A percentile compares a stretch with the other conserved stretches of the same genome.
These are phyloP conservation scores for Anas capensis DNA, from an alignment of 2,797 vertebrate species.

Conservation along the genomic window DNA sequence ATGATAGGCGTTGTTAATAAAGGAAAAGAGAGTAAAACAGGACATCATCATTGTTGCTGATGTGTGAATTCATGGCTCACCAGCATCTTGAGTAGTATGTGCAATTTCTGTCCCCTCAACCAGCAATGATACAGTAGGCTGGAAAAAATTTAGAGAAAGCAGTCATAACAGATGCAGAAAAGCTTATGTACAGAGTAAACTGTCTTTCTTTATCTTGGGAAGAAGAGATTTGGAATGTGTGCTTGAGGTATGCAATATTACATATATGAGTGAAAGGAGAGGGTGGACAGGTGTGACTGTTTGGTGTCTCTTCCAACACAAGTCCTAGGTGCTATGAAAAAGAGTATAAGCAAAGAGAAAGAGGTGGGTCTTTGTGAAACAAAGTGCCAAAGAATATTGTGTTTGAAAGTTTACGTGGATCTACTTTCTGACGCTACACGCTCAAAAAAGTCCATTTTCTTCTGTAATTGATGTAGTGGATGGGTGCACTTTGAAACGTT, in stretches of 20 bases:
- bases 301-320: rapidly evolving
- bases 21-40: background rate
- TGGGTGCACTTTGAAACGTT: background rate
- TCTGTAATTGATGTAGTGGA: too few species aligned
- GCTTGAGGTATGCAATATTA: background rate
- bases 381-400: background rate
- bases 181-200: background rate
- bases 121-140: background rate
- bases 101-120: background rate
- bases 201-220: background rate
- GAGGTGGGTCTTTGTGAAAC: background rate
- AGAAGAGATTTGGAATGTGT: background rate
- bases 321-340: background rate
- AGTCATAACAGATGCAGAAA: background rate
- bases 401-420: background rate
- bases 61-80: background rate
- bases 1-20: background rate
- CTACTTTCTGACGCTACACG: background rate
- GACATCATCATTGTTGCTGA: background rate
- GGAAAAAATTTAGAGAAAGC: background rate
- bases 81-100: background rate
- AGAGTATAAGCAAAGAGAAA: background rate
- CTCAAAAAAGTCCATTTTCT: background rate
- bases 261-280: background rate
- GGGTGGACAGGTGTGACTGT: background rate